Evolutionary conservation across 1,140 invertebrate genomes (phyloP).

Genomic region (Batillaria attramentaria): DNA sequence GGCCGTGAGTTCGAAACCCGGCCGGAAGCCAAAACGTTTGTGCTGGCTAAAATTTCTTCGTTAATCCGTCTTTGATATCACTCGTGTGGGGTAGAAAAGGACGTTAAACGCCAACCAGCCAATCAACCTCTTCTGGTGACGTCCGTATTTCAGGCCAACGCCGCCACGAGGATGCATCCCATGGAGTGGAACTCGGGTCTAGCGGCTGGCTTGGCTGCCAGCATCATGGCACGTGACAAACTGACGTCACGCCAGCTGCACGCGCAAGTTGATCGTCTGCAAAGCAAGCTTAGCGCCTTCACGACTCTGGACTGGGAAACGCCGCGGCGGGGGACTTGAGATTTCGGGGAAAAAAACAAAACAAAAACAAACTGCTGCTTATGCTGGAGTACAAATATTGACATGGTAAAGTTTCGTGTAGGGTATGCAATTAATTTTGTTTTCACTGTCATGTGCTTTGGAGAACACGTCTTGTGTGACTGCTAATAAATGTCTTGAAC

Average conservation of each 20-base stretch:
- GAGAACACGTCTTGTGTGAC: no score
- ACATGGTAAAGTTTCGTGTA: no score
- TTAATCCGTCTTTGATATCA: background rate
- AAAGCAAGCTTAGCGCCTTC: background rate
- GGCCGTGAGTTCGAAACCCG: background rate
- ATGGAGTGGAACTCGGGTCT: slow-evolving; percentile 28
- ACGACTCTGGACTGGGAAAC: background rate
- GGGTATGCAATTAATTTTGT: no score
- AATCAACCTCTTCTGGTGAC: background rate
- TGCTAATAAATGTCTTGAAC: background rate
- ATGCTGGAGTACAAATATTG: no score
- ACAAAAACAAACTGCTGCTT: no score
- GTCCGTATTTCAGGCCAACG: slow-evolving; percentile 19
- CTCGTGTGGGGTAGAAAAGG: background rate
- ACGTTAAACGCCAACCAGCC: background rate
- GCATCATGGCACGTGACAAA: slow-evolving; percentile 24
- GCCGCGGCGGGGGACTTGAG: background rate
- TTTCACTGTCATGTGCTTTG: no score
- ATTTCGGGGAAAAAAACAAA: no score
- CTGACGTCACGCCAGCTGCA: slow-evolving; percentile 26
- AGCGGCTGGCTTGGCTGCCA: slow-evolving; percentile 31
- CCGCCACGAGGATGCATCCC: slow-evolving; percentile 33
- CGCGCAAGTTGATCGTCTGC: background rate
- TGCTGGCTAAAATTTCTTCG: background rate
- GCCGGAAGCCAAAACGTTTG: background rate